These are phyloP conservation scores for Tinea trinotella DNA, from an alignment of 2,888 invertebrate genomes.

Conservation along the genomic window DNA sequence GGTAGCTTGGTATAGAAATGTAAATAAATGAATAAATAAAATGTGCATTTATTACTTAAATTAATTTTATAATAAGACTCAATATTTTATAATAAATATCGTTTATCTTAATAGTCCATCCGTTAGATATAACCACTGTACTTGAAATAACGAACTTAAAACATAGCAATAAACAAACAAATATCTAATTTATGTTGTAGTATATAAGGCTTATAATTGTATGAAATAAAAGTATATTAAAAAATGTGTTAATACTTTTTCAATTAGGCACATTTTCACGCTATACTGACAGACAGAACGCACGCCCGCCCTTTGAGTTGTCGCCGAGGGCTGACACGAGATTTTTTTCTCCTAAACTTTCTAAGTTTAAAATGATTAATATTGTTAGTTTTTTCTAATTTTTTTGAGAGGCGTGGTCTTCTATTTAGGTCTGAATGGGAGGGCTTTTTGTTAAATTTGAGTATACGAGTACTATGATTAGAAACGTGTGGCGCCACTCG, in stretches of 20 bases:
- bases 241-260: constrained; percentile 30
- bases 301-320: constrained; percentile 27
- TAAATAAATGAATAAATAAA: too few species aligned
- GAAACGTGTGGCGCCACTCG: not conserved
- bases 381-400: not conserved
- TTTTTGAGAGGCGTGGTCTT: not conserved
- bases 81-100: too few species aligned
- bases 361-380: not conserved
- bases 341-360: not conserved
- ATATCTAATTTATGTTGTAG: not conserved
- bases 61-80: too few species aligned
- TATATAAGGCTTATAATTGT: not conserved
- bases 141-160: too few species aligned
- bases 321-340: constrained; percentile 30
- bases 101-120: too few species aligned
- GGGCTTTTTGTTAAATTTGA: not conserved
- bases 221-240: not conserved
- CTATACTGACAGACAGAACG: constrained; percentile 24
- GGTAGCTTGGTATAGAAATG: too few species aligned
- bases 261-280: constrained; percentile 39
- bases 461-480: not conserved
- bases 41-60: too few species aligned
- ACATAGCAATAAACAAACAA: not conserved
- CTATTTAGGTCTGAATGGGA: not conserved
- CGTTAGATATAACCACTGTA: too few species aligned